These are phyloP conservation scores for Drosophila murphyi DNA, from an alignment of 1,140 invertebrate genomes.

Conservation along the genomic window DNA sequence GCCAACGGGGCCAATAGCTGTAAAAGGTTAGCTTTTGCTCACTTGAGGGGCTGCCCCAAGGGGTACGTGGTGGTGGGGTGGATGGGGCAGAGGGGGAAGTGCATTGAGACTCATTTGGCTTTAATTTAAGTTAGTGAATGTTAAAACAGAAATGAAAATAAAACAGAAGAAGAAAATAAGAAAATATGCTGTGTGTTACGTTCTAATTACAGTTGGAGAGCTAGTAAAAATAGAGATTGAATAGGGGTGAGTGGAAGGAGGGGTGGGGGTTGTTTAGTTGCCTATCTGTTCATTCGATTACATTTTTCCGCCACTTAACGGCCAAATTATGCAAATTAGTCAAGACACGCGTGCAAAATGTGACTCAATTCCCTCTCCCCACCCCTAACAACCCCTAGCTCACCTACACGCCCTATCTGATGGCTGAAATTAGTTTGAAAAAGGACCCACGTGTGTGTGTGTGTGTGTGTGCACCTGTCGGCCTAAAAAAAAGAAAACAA, in stretches of 20 bases:
- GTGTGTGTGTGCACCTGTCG: slow-evolving; percentile 65
- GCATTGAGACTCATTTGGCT: slow-evolving; percentile 17
- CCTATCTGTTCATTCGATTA: slow-evolving; percentile 73
- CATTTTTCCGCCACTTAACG: slow-evolving; percentile 75
- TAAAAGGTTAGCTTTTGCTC: slow-evolving; percentile 32
- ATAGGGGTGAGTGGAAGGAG: not conserved
- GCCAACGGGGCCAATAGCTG: slow-evolving; percentile 19
- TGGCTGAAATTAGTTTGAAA: slow-evolving; percentile 70
- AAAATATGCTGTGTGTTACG: slow-evolving; percentile 30
- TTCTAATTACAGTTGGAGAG: slow-evolving; percentile 44
- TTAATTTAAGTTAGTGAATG: not conserved
- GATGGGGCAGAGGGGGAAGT: not conserved
- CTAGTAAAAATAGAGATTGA: slow-evolving; percentile 42
- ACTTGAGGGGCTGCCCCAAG: slow-evolving; percentile 23
- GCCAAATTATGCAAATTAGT: slow-evolving; percentile 70
- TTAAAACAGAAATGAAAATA: not conserved
- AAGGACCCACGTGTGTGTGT: slow-evolving; percentile 27
- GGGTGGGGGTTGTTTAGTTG: not conserved
- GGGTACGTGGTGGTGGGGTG: not conserved
- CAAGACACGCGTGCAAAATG: slow-evolving; percentile 33
- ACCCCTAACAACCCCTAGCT: slow-evolving; percentile 30
- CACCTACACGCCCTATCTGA: slow-evolving; percentile 14
- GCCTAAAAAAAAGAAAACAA: slow-evolving; percentile 9
- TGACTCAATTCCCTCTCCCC: not conserved
- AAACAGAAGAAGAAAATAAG: not conserved